phyloP scores from a whole-genome alignment of 2,888 invertebrate genomes.

The Xylophagus ater region DNA sequence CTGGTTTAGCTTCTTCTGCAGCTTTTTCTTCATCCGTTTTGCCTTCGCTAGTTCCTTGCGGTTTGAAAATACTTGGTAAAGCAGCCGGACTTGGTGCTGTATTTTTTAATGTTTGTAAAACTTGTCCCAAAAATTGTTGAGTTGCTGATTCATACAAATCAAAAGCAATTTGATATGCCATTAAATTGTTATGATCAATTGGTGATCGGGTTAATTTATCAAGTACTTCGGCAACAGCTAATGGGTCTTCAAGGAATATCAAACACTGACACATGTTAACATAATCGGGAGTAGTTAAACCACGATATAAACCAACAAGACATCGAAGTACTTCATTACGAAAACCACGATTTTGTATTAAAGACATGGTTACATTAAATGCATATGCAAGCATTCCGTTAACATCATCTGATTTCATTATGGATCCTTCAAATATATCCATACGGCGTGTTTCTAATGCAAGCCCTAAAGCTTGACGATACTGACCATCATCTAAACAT shows the following conservation, averaged over 20 bases:
- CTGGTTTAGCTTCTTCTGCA: constrained; percentile 46
- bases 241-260: constrained; percentile 89
- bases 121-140: constrained; percentile 87
- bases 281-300: constrained; percentile 85
- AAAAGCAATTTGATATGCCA: constrained; percentile 98
- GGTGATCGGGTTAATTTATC: constrained; percentile 75
- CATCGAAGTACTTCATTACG: constrained; percentile 81
- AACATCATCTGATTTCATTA: constrained; percentile 84
- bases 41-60: constrained; percentile 44
- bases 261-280: constrained; percentile 98
- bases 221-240: constrained; percentile 84
- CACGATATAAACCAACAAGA: constrained; percentile 80
- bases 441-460: constrained; percentile 93
- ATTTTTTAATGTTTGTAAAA: constrained; percentile 67
- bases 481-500: constrained; percentile 90
- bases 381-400: constrained; percentile 87
- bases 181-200: constrained; percentile 65
- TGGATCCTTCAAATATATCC: constrained; percentile 91
- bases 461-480: constrained; percentile 88
- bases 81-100: constrained; percentile 74
- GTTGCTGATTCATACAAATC: constrained; percentile 99
- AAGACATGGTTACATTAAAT: constrained; percentile 91
- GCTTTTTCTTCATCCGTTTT: constrained; percentile 30
- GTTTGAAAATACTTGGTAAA: constrained; percentile 62
- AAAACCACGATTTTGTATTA: constrained; percentile 89